These are phyloP conservation scores for Oceanodroma tethys DNA, from an alignment of 2,113 vertebrate species.

Conservation along the genomic window DNA sequence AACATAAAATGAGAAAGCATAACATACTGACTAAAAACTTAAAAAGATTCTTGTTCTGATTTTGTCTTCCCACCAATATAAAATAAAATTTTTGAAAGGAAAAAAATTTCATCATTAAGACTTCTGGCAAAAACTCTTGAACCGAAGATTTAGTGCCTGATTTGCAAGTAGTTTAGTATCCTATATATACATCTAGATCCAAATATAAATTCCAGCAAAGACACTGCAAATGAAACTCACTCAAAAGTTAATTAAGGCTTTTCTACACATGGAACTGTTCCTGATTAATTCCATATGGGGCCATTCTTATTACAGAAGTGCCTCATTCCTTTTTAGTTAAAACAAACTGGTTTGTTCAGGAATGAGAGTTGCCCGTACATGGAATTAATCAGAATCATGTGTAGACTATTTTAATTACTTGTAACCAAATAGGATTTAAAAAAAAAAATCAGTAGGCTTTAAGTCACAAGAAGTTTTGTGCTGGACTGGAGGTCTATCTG, in stretches of 20 bases:
- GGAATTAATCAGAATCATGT: background rate
- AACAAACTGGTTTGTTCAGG: background rate
- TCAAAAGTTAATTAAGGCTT: conserved; percentile 49
- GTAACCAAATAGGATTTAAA: background rate
- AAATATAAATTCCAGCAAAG: conserved; percentile 20
- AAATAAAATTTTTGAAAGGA: background rate
- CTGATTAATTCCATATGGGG: conserved; percentile 34
- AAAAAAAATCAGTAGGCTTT: background rate
- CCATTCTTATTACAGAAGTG: conserved; percentile 11
- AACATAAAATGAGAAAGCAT: background rate
- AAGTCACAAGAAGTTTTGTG: background rate
- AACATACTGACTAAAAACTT: background rate
- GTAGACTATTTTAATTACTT: background rate
- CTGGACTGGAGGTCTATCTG: background rate
- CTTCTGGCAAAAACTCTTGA: background rate
- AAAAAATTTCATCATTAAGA: background rate
- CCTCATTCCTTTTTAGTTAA: background rate
- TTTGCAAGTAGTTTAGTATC: background rate
- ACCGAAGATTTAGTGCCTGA: background rate
- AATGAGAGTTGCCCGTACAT: background rate
- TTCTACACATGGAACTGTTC: conserved; percentile 21
- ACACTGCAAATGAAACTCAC: conserved; percentile 13
- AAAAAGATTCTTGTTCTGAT: background rate
- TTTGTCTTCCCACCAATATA: background rate
- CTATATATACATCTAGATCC: background rate